phyloP scores from a whole-genome alignment of 2,797 vertebrate genomes.

The Lophotriccus pileatus region DNA sequence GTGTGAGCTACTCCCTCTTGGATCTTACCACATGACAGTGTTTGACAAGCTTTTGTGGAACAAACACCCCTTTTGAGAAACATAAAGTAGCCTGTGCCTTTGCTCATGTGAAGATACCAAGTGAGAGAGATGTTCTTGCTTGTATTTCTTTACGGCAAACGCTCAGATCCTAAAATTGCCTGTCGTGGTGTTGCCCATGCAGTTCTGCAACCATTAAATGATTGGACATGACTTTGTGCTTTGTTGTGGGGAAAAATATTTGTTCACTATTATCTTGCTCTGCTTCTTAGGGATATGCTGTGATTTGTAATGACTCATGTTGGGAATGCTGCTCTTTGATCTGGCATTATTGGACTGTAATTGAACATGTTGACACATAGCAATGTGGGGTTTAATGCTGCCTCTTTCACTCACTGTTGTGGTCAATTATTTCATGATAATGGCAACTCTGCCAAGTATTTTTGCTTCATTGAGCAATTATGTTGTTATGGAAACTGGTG shows the following conservation, averaged over 20 bases:
- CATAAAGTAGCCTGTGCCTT: background rate
- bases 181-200: background rate
- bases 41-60: background rate
- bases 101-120: background rate
- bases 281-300: background rate
- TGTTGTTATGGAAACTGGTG: constrained; percentile 57
- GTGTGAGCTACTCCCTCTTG: background rate
- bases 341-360: background rate
- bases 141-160: background rate
- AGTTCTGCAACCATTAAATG: background rate
- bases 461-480: constrained; percentile 46
- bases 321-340: background rate
- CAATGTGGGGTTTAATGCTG: background rate
- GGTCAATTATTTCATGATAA: constrained; percentile 43
- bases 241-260: background rate
- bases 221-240: background rate
- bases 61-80: background rate
- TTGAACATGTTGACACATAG: background rate
- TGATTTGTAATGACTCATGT: background rate
- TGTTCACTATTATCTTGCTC: background rate
- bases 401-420: constrained; percentile 4
- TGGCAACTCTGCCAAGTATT: constrained; percentile 24
- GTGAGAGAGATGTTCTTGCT: background rate
- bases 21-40: background rate
- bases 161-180: background rate